Percentiles rank a stretch among this genome's conserved stretches.
Conservation (phyloP, 2,797 vertebrate genomes). For the Phoxinus dragarum region DNA sequence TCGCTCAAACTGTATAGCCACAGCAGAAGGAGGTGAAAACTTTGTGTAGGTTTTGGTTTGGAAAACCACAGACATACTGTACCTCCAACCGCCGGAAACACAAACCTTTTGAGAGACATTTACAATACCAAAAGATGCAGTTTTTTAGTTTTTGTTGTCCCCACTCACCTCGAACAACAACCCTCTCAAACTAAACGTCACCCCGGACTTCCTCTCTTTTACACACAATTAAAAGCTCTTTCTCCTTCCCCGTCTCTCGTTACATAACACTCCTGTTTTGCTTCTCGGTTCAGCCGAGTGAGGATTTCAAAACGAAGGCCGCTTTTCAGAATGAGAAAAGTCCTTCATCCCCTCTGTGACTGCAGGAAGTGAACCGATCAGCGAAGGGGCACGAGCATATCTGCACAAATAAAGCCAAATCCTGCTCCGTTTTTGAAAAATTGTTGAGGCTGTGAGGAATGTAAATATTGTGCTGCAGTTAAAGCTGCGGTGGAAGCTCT, state of each 20-base stretch:
- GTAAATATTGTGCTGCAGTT: not conserved
- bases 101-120: not conserved
- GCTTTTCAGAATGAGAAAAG: conserved; percentile 21
- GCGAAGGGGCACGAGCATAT: conserved; percentile 10
- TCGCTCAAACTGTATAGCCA: not conserved
- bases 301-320: conserved; percentile 26
- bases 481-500: not conserved
- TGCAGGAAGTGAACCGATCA: conserved; percentile 17
- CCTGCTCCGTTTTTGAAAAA: not conserved
- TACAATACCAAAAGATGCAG: not conserved
- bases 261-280: conserved; percentile 6
- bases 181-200: not conserved
- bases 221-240: conserved; percentile 23
- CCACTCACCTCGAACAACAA: not conserved
- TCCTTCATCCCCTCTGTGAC: conserved; percentile 22
- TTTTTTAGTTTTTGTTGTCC: not conserved
- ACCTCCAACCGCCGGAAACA: not conserved
- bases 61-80: not conserved
- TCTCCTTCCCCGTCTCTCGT: conserved; percentile 13
- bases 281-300: conserved; percentile 9
- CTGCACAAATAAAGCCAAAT: conserved; percentile 33
- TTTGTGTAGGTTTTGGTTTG: not conserved
- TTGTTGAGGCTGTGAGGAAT: not conserved
- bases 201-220: not conserved
- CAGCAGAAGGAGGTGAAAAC: not conserved